Conservation (phyloP, 2,797 vertebrate species). For the Selene dorsalis region DNA sequence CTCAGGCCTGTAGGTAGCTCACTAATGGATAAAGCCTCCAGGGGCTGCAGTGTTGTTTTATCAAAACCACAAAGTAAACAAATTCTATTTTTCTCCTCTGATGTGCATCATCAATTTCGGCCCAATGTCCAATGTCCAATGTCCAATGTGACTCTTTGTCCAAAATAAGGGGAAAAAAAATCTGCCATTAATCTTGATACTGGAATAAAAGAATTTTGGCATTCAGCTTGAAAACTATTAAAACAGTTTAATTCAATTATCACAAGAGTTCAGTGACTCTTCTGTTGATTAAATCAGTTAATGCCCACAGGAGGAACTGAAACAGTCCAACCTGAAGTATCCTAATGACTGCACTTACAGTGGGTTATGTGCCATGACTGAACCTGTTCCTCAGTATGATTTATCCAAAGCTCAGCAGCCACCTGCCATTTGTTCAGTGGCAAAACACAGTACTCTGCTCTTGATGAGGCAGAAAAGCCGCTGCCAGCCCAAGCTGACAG, state of each 20-base stretch:
- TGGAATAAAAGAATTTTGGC: not conserved
- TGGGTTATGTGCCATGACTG: not conserved
- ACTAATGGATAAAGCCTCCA: slow-evolving; percentile 3
- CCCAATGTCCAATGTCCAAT: not conserved
- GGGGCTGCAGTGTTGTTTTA: not conserved
- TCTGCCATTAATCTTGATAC: not conserved
- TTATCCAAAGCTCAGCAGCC: not conserved
- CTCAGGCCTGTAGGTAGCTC: not conserved
- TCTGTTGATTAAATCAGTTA: not conserved
- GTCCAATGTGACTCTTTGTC: not conserved
- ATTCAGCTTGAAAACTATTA: not conserved
- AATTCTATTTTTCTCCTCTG: not conserved
- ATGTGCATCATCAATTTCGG: not conserved
- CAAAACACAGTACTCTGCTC: not conserved
- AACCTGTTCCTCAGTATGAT: not conserved
- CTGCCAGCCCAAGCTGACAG: not conserved
- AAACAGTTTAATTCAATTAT: slow-evolving; percentile 1
- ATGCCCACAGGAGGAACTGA: not conserved
- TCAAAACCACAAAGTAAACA: not conserved
- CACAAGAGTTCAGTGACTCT: not conserved
- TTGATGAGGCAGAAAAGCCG: not conserved
- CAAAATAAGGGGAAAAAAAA: not conserved
- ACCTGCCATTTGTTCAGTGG: not conserved
- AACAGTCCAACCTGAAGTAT: not conserved
- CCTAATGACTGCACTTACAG: not conserved